Conservation (phyloP, 2,797 vertebrate genomes). For the Ispidina lecontei region DNA sequence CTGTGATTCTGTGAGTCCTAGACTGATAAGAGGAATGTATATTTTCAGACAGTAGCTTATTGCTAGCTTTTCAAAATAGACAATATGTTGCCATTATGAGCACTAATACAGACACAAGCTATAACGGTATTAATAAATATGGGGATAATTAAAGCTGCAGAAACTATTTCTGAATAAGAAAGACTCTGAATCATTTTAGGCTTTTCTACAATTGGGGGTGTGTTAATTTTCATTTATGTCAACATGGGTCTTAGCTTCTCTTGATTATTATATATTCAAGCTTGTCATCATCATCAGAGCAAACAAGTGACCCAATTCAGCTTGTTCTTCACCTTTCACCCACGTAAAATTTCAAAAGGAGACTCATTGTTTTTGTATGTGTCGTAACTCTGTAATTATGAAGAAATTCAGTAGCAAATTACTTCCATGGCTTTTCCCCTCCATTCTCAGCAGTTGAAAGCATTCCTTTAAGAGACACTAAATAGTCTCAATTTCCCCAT, state of each 20-base stretch:
- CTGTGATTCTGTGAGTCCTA: no score
- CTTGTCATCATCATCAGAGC: slow-evolving; percentile 58
- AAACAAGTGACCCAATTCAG: slow-evolving; percentile 61
- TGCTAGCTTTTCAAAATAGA: not conserved
- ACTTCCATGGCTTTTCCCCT: slow-evolving; percentile 62
- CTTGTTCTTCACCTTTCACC: slow-evolving; percentile 69
- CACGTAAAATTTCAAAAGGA: slow-evolving; percentile 61
- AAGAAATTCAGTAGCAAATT: slow-evolving; percentile 74
- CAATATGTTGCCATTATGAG: not conserved
- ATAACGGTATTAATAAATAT: not conserved
- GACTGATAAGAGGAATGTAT: no score
- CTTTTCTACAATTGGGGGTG: not conserved
- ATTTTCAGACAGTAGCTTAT: not conserved
- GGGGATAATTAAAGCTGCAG: not conserved
- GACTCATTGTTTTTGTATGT: slow-evolving; percentile 67
- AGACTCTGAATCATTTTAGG: not conserved
- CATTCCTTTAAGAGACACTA: slow-evolving; percentile 59
- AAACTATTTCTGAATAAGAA: not conserved
- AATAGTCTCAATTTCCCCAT: slow-evolving; percentile 42
- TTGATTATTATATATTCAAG: slow-evolving; percentile 25
- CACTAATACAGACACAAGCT: not conserved
- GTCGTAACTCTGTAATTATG: slow-evolving; percentile 66
- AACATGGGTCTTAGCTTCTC: not conserved
- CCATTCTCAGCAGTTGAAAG: slow-evolving; percentile 63
- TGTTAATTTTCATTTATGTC: slow-evolving; percentile 45